Evolutionary conservation across 2,888 invertebrate species (phyloP), one percentile per base, ranked within the genome.

Genomic region (Orthonevra nobilis): DNA sequence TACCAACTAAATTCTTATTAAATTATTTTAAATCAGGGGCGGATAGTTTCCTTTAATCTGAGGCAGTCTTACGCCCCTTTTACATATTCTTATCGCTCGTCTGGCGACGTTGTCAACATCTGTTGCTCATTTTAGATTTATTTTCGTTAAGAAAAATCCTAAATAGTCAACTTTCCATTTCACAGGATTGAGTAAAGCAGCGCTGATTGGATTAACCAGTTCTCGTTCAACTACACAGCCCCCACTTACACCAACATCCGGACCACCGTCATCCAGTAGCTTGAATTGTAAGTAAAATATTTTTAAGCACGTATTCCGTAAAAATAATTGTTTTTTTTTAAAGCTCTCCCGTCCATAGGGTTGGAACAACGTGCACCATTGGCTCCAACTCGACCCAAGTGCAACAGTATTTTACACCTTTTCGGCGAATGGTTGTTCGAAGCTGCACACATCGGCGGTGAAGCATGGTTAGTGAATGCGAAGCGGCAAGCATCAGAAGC

Each of bases 371-470:
- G 92, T 83, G 92, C 91, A 10, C 93, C 94, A 0, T 89, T 95
- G 81, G 94, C 95, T 0, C 92, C 93, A 12, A 91, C 93, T 20
- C 91, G 97, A 63, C 97, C 98, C 14, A 96, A 96, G 86, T 97
- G 97, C 84, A 98, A 98, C 89, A 97, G 97, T 81, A 95, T 98
- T 86, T 91, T 98, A 68, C 97, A 98, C 88, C 90, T 98, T 82
- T 97, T 98, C 89, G 98, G 98, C 1, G 95, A 96, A 86, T 98
- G 98, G 98, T 90, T 98, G 81, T 97, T 98, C 87, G 98, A 98
- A 88, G 97, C 97, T 3, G 95, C 97, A 1, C 94, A 97, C 83
- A 95, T 97, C 83, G 97, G 97, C 2, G 95, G 95, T 42, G 93
- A 93, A 69, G 87, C 88, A 44, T 91, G 91, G 91, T 85, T 90